Evolutionary conservation across 2,797 vertebrate genomes (phyloP).

Genomic region (Rhynchotus rufescens): DNA sequence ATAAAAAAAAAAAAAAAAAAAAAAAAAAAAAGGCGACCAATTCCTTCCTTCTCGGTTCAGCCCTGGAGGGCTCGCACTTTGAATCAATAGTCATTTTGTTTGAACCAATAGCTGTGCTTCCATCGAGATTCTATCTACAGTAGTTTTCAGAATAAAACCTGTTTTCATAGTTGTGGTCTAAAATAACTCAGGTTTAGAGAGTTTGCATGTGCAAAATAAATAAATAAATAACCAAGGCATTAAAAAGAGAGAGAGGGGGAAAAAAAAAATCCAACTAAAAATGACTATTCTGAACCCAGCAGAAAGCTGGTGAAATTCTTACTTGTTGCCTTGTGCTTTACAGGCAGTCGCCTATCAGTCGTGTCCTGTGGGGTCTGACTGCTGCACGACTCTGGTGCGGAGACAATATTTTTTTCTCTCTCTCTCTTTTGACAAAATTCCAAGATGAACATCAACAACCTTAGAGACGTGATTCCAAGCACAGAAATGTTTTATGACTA

Average conservation of each 20-base stretch:
- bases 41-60: slow-evolving; percentile 51
- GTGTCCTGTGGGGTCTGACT: slow-evolving; percentile 18
- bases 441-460: slow-evolving; percentile 13
- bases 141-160: slow-evolving; percentile 53
- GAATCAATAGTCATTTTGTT: slow-evolving; percentile 73
- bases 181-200: slow-evolving; percentile 17
- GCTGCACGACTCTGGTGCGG: slow-evolving; percentile 12
- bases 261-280: neutral
- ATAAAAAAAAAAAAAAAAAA: too few species aligned
- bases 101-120: slow-evolving; percentile 79
- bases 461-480: slow-evolving; percentile 23
- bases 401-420: neutral
- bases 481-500: slow-evolving; percentile 30
- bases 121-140: slow-evolving; percentile 50
- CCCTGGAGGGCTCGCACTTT: slow-evolving; percentile 64
- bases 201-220: slow-evolving; percentile 17
- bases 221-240: neutral
- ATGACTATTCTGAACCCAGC: neutral
- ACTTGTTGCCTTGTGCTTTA: slow-evolving; percentile 72
- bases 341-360: slow-evolving; percentile 14
- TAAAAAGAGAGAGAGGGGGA: neutral
- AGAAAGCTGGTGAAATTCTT: neutral
- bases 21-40: neutral
- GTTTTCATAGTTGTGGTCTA: slow-evolving; percentile 60
- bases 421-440: slow-evolving; percentile 29